A percentile compares a stretch with the other conserved stretches of the same genome.
Conservation (phyloP, 2,113 vertebrate genomes). For the Brachypteracias leptosomus region DNA sequence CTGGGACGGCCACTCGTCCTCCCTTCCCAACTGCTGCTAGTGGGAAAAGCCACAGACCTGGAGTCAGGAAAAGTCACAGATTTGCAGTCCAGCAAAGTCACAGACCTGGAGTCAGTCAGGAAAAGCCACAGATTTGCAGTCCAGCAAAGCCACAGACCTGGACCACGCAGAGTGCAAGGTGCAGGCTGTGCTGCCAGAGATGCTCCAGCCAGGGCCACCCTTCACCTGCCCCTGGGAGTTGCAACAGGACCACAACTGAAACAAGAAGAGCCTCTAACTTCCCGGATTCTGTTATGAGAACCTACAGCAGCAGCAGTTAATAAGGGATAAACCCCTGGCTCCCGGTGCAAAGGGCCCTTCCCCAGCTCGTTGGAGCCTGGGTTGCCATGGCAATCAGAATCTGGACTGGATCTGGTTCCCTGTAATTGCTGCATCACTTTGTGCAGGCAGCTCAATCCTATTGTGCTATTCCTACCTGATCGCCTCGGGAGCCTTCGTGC, state of each 20-base stretch:
- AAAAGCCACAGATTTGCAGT: no score
- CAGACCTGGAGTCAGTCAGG: no score
- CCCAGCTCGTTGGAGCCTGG: conserved; percentile 57
- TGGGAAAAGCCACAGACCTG: no score
- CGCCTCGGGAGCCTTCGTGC: not conserved
- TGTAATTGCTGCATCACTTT: conserved; percentile 55
- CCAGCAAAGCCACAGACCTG: conserved; percentile 15
- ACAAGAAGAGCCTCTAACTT: not conserved
- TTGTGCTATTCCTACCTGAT: conserved; percentile 3
- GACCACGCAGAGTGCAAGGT: not conserved
- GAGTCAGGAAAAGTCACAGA: no score
- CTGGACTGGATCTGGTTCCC: conserved; percentile 42
- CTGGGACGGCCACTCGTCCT: conserved; percentile 17
- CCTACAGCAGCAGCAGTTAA: not conserved
- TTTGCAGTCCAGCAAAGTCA: no score
- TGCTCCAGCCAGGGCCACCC: not conserved
- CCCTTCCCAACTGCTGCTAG: conserved; percentile 23
- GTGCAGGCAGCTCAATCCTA: conserved; percentile 10
- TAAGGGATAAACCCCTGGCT: conserved; percentile 3
- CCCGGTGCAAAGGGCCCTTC: conserved; percentile 12
- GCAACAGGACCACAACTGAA: not conserved
- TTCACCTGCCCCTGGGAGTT: not conserved
- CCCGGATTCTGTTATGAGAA: not conserved
- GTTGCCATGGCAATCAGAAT: conserved; percentile 75
- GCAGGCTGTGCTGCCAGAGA: not conserved